Conservation (phyloP, 2,113 vertebrate genomes). For the Etia nguti region DNA sequence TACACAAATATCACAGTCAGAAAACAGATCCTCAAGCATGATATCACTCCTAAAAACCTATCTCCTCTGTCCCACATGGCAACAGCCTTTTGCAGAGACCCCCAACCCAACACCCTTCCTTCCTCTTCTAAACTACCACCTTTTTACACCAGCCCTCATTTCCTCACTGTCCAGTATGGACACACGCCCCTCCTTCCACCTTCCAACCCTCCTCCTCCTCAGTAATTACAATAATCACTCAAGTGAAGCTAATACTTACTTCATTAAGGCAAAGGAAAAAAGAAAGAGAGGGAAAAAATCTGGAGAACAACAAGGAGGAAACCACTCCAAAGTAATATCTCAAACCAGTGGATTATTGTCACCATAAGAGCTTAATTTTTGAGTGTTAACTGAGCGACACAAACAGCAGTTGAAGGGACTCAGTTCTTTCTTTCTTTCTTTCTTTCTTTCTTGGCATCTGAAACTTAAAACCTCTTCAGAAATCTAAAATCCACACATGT, state of each 20-base stretch:
- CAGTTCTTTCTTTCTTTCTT: neutral
- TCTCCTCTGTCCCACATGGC: neutral
- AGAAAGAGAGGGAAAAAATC: neutral
- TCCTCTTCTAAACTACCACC: neutral
- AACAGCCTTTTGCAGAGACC: neutral
- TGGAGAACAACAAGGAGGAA: neutral
- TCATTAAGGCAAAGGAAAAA: constrained; percentile 49
- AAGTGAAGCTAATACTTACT: constrained; percentile 66
- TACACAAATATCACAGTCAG: neutral
- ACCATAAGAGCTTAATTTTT: neutral
- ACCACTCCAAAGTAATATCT: constrained; percentile 12
- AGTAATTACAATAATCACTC: constrained; percentile 72
- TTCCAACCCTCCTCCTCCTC: neutral
- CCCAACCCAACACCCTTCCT: neutral
- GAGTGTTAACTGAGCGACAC: constrained; percentile 1
- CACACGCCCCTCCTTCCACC: neutral
- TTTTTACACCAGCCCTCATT: constrained; percentile 7
- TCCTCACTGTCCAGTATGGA: constrained; percentile 32
- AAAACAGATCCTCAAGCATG: neutral
- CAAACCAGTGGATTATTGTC: constrained; percentile 34
- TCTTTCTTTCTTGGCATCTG: neutral
- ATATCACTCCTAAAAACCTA: neutral
- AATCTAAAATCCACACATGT: neutral
- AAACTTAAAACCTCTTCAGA: neutral
- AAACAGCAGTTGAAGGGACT: neutral